A percentile compares a stretch with the other conserved stretches of the same genome.
phyloP scores from a whole-genome alignment of 2,888 invertebrate genomes.

The Endotricha flammealis region DNA sequence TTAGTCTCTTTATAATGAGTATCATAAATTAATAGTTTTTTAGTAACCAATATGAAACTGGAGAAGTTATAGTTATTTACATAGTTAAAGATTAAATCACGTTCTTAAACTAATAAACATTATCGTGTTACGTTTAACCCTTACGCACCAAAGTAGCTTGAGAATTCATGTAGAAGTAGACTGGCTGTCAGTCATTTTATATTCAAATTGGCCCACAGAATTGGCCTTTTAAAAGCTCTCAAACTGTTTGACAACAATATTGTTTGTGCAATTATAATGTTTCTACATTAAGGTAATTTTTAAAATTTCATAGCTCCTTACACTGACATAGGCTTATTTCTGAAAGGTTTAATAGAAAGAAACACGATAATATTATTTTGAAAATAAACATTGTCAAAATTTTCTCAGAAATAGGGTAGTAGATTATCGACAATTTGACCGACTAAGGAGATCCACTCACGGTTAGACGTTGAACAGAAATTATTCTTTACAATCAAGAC shows the following conservation, averaged over 20 bases:
- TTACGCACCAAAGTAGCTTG: too few species aligned
- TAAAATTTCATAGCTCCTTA: too few species aligned
- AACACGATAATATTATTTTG: conserved; percentile 42
- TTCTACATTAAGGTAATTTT: too few species aligned
- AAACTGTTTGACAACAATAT: too few species aligned
- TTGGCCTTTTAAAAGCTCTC: too few species aligned
- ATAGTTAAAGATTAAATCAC: neutral
- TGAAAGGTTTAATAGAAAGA: conserved; percentile 30
- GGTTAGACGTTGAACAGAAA: conserved; percentile 6
- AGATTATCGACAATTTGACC: conserved; percentile 10
- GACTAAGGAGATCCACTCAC: conserved; percentile 14
- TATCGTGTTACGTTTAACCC: conserved; percentile 42
- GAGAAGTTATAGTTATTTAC: conserved; percentile 2
- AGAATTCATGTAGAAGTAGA: too few species aligned
- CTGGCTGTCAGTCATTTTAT: too few species aligned
- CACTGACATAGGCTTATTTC: too few species aligned
- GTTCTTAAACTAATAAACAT: conserved; percentile 30
- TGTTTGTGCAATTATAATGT: too few species aligned
- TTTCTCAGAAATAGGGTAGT: conserved; percentile 5
- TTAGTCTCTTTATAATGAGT: neutral
- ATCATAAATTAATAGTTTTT: neutral
- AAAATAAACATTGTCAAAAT: conserved; percentile 12
- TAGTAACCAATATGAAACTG: neutral
- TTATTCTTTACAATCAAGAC: conserved; percentile 73
- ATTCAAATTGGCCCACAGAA: too few species aligned